phyloP scores from a whole-genome alignment of 2,888 invertebrate genomes.

The Blastobasis lacticolella region DNA sequence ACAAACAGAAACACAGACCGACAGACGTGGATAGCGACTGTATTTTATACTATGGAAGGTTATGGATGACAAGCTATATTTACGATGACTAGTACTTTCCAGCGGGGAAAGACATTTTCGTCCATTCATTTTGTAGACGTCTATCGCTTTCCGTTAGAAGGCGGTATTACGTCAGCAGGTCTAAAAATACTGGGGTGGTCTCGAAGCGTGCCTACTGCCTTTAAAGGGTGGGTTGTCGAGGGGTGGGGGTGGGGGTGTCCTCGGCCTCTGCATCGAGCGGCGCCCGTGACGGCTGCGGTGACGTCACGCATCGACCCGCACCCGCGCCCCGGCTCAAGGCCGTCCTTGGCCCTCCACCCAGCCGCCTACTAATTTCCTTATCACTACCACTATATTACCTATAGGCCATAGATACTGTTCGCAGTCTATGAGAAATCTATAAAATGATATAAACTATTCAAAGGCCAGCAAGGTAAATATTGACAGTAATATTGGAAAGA shows the following conservation, averaged over 20 bases:
- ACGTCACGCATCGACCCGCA: conserved; percentile 69
- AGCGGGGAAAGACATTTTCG: conserved; percentile 8
- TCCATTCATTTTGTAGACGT: conserved; percentile 28
- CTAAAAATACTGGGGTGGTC: conserved; percentile 63
- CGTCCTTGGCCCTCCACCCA: conserved; percentile 22
- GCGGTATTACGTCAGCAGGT: conserved; percentile 55
- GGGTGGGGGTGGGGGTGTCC: conserved; percentile 28
- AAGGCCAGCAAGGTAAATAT: too few relatives aligned
- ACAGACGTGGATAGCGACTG: too few relatives aligned
- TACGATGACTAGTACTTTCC: too few relatives aligned
- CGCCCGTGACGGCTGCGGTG: conserved; percentile 19
- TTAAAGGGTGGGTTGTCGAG: conserved; percentile 18
- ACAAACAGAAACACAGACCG: too few relatives aligned
- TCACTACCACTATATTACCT: too few relatives aligned
- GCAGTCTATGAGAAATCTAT: too few relatives aligned
- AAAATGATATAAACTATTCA: too few relatives aligned
- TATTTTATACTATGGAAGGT: too few relatives aligned
- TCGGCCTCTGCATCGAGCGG: conserved; percentile 47
- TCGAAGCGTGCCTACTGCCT: conserved; percentile 24
- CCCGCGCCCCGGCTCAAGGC: conserved; percentile 60
- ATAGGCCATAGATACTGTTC: too few relatives aligned
- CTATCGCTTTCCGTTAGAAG: conserved; percentile 37
- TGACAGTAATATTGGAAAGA: too few relatives aligned
- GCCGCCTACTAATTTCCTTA: conserved; percentile 1
- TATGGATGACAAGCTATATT: too few relatives aligned